Base-by-base conservation (phyloP, 1,140 invertebrate genomes). In the Nylanderia fulva region DNA sequence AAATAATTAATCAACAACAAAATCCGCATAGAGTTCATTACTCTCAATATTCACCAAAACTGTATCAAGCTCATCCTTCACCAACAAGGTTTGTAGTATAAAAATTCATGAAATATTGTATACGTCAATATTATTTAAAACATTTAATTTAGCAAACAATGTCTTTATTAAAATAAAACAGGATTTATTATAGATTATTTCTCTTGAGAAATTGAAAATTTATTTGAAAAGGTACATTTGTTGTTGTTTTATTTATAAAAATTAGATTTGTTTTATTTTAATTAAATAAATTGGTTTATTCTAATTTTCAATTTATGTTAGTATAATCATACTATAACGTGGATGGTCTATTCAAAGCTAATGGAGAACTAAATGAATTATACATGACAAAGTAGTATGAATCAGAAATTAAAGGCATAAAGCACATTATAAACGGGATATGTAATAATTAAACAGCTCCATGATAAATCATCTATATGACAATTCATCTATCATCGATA, bases 401-500 rank as follows among this genome's bases (percentile, higher is more conserved):
- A 71, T 82, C 77, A 72, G 76, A 68, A 80, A 45, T 72, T 72
- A 63, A 56, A 63, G 42, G 27, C 58, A 76, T 39, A 11, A 66
- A 36, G 29, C 15, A 33, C 11, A 48, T 56, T 69, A 18, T 48
- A 69, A 71, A 61, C 66, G 24, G 42, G 1, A 48, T 85, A 61
- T 5, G 1, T 54, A 61, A 7, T 84, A 77, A 64, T 63, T 77
- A 52, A 77, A 77, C 18, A 58, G 76, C 63, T 82, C 13, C n/a
- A 82, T 82, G 77, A 72, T 82, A 60, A 58, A 82, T 82, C 72
- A 82, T 82, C 77, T n/a, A n/a, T n/a, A n/a, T n/a, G n/a, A n/a
- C n/a, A n/a, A n/a, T n/a, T n/a, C n/a, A n/a, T n/a, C 21, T 80
- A 42, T 69, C 24, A 75, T 61, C 58, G 24, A 18, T 54, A 76